Evolutionary conservation across 2,888 invertebrate genomes (phyloP), one percentile per base, ranked within the genome.

Genomic region (Hylaea fasciaria): DNA sequence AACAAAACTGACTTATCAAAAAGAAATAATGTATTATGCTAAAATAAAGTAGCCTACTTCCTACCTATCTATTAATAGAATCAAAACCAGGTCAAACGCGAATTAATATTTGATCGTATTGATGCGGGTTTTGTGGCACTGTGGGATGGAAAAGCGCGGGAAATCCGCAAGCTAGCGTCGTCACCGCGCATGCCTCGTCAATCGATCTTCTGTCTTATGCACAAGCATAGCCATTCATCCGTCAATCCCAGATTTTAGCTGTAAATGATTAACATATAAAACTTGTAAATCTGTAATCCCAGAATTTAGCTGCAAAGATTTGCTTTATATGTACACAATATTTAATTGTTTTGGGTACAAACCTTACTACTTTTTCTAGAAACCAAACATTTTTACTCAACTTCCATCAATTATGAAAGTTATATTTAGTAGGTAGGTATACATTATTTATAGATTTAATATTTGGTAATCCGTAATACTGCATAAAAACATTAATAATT

Each of bases 181-280:
- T 17, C 12, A 62, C 53, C 22, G 68, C 69, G 69, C 69, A 70
- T 68, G 69, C 59, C 57, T 62, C 57, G 41, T 54, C 29, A 35
- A 65, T 68, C 67, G 69, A 70, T 70, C 55, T 64, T 53, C 55
- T 65, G 61, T 61, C 64, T 60, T 60, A 50, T 41, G 48, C 47
- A n/a, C n/a, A 47, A 44, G 45, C 43, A 53, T 46, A n/a, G 45
- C 43, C 48, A 52, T 61, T 61, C 56, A 56, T 28, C 29, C 16
- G 43, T 47, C 47, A 29, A 40, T 41, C 48, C 40, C 17, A 50
- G 32, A 44, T 57, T 53, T 46, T 37, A 16, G 14, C 54, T 60
- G 54, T 14, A 54, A 49, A 59, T 54, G 49, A 48, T 32, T 9
- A 2, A 32, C 10, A 32, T 22, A 2, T 22, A 2, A 22, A 2